A percentile compares a stretch with the other conserved stretches of the same genome.
phyloP scores from a whole-genome alignment of 2,888 invertebrate genomes.

The Agonopterix arenella region DNA sequence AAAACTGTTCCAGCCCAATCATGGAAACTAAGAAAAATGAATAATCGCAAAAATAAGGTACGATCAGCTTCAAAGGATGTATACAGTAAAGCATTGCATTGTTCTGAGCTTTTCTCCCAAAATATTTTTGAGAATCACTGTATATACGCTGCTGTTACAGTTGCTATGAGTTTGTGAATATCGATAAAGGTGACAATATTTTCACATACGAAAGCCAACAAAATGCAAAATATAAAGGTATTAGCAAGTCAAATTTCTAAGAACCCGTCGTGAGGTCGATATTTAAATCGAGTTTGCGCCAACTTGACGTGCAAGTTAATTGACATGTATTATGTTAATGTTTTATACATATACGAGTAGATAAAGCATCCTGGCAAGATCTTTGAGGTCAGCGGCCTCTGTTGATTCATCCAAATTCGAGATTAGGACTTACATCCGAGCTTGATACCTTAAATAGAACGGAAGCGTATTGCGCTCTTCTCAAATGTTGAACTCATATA shows the following conservation, averaged over 20 bases:
- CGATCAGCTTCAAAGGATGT: too few relatives aligned
- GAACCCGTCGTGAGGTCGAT: constrained; percentile 47
- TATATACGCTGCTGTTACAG: too few relatives aligned
- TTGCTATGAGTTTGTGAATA: too few relatives aligned
- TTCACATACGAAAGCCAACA: constrained; percentile 2
- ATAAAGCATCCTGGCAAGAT: constrained; percentile 8
- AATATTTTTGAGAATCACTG: too few relatives aligned
- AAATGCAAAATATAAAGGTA: constrained; percentile 10
- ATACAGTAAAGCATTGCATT: too few relatives aligned
- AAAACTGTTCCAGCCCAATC: too few relatives aligned
- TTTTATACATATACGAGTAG: constrained; percentile 23
- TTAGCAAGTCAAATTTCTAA: constrained; percentile 31
- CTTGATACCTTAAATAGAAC: constrained; percentile 31
- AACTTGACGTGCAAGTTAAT: constrained; percentile 55
- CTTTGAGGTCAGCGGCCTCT: constrained; percentile 1
- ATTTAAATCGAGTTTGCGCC: constrained; percentile 56
- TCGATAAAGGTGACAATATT: neutral
- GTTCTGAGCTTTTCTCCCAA: too few relatives aligned
- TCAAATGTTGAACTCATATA: too few relatives aligned
- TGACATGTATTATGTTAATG: constrained; percentile 59
- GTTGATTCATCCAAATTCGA: constrained; percentile 25
- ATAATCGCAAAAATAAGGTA: too few relatives aligned
- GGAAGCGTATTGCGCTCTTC: constrained; percentile 16
- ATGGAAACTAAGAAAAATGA: too few relatives aligned
- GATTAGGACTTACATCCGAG: constrained; percentile 34